phyloP scores from a whole-genome alignment of 2,888 invertebrate genomes.

The Portevinia maculata region DNA sequence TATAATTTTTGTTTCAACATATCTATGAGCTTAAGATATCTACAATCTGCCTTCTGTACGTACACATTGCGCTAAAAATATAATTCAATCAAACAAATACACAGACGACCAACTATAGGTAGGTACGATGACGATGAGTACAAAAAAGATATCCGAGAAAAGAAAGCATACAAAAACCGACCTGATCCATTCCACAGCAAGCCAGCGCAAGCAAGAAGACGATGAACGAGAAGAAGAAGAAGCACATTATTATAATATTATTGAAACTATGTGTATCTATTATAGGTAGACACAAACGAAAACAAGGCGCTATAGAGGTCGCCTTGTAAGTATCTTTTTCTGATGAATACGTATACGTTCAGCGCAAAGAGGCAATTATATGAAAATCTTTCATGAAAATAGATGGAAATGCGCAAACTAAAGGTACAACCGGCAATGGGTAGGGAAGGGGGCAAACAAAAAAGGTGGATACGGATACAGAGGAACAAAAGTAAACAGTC shows the following conservation, averaged over 20 bases:
- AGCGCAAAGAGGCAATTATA: conserved; percentile 69
- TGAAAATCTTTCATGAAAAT: conserved; percentile 62
- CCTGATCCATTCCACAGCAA: conserved; percentile 39
- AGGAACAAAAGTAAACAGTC: conserved; percentile 65
- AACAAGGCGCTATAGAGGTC: conserved; percentile 68
- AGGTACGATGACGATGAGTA: conserved; percentile 14
- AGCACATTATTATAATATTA: conserved; percentile 70
- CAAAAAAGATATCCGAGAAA: conserved; percentile 13
- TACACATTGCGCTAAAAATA: conserved; percentile 68
- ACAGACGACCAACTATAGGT: conserved; percentile 50
- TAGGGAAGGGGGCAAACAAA: conserved; percentile 4
- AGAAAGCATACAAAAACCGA: conserved; percentile 34
- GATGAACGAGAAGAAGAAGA: conserved; percentile 21
- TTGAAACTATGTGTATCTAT: conserved; percentile 71
- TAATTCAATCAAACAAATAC: conserved; percentile 66
- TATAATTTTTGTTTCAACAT: conserved; percentile 31
- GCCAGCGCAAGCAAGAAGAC: conserved; percentile 19
- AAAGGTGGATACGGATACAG: conserved; percentile 59
- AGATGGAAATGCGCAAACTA: conserved; percentile 64
- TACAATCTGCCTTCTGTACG: conserved; percentile 16
- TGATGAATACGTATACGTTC: conserved; percentile 65
- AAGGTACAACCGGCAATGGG: background rate
- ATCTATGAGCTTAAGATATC: conserved; percentile 22
- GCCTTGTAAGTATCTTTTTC: conserved; percentile 65
- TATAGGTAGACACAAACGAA: conserved; percentile 60